Evolutionary conservation across 2,797 vertebrate genomes (phyloP), one percentile per base, ranked within the genome.

Genomic region (Acipenser oxyrinchus): DNA sequence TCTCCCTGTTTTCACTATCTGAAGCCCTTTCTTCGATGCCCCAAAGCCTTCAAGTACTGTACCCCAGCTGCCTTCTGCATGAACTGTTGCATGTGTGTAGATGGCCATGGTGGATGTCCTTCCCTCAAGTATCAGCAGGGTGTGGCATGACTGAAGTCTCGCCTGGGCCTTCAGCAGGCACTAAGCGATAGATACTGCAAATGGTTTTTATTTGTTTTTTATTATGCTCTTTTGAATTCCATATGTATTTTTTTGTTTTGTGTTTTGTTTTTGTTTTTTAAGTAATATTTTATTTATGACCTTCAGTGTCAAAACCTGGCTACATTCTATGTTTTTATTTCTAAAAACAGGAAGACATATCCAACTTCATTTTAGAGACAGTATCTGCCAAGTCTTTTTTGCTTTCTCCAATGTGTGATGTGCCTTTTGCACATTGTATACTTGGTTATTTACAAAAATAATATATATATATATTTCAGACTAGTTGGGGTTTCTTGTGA

Each of bases 41-140:
- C 88, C 84, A 82, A 83, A 89, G 83, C 83, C 90, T 90, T 92
- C 86, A 86, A 82, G 90, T 81, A 89, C 87, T 81, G 64, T 74
- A 51, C 69, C 84, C 90, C 91, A 88, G 88, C 90, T 91, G 85
- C 91, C 89, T 90, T 81, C 77, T 89, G 96, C 96, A 99, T 97
- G 97, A 83, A 89, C 84, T 93, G 91, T 94, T 93, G 94, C 95
- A 97, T 96, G 95, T 85, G 83, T 92, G 90, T 90, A 93, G 91
- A 90, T 89, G 93, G 84, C 86, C 91, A 86, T 91, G 88, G 84
- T 87, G 89, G 82, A 71, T 89, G 76, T 76, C 83, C 83, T 82
- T 87, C 89, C 87, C 87, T 84, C 75, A 81, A 89, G 82, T 88
- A 84, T 75, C 86, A 81, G 85, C 88, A 86, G 88, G 89, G 88